Percentiles rank a stretch among this genome's conserved stretches.
phyloP scores from a whole-genome alignment of 2,888 invertebrate genomes.

The Apotomis betuletana region DNA sequence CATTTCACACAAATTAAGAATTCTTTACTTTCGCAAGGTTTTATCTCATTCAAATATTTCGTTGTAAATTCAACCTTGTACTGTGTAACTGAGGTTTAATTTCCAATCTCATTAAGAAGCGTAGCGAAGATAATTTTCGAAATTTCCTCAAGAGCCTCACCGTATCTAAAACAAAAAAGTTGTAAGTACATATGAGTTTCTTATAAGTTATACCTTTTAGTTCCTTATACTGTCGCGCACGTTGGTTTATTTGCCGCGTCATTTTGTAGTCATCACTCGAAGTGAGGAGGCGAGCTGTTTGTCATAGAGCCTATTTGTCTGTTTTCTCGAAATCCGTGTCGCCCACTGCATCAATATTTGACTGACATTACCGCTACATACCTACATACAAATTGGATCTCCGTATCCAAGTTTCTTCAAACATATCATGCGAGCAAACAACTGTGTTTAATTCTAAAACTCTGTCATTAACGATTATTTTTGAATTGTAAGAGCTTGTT shows the following conservation, averaged over 20 bases:
- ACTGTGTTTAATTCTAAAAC: conserved; percentile 32
- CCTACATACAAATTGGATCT: conserved; percentile 66
- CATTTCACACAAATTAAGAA: conserved; percentile 4
- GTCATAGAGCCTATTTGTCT: conserved; percentile 79
- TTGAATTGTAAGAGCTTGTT: conserved; percentile 49
- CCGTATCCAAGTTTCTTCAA: conserved; percentile 65
- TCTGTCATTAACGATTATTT: conserved; percentile 39
- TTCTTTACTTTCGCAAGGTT: background rate
- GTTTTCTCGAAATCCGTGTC: conserved; percentile 81
- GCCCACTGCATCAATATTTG: conserved; percentile 80
- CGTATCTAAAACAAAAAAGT: background rate
- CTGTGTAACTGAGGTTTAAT: background rate
- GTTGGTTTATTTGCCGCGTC: conserved; percentile 26
- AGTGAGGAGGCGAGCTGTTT: conserved; percentile 63
- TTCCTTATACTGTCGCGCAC: background rate
- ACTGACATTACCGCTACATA: conserved; percentile 77
- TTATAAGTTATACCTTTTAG: background rate
- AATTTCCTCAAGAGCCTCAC: background rate
- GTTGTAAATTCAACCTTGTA: background rate
- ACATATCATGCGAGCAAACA: conserved; percentile 48
- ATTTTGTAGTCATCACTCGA: conserved; percentile 35
- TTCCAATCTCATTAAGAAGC: background rate
- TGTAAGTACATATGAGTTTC: background rate
- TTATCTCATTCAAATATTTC: background rate
- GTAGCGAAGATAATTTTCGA: background rate